Evolutionary conservation across 1,140 invertebrate species (phyloP), one percentile per base, ranked within the genome.

Genomic region (Listronotus bonariensis): DNA sequence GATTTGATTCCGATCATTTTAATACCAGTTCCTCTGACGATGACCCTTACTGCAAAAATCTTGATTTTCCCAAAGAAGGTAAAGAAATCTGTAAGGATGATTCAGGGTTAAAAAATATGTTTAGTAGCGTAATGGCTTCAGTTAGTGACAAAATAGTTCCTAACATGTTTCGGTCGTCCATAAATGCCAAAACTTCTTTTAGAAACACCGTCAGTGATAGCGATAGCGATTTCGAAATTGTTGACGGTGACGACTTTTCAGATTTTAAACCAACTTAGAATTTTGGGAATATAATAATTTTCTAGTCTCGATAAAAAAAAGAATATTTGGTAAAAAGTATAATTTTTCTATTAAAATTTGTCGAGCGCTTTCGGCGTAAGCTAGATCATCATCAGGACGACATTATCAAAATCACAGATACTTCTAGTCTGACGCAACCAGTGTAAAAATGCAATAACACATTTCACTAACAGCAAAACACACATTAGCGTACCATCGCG

Each of bases 221-320:
- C 60, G 67, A 70, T 67, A 75, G 73, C 60, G 74, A 76, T 57
- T 76, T 74, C 67, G 74, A 76, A 68, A 65, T 76, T 43, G 65
- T 76, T 32, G 55, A 73, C 65, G 42, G 61, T 6, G 69, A 74
- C 17, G 73, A 75, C 3, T 15, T 65, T 34, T 38, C 14, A 42
- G 41, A 57, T 51, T 36, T 36, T 36, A 36, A 36, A 5, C 34
- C 3, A 36, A 4, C 8, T 36, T 36, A 36, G 7, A 36, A 36
- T 36, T 36, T 36, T 36, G 8, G 8, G 11, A 36, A 26, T 26
- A 26, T n/a, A n/a, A n/a, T n/a, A n/a, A n/a, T n/a, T n/a, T n/a
- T n/a, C n/a, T n/a, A n/a, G n/a, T n/a, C n/a, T n/a, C n/a, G n/a
- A n/a, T n/a, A n/a, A n/a, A n/a, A n/a, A n/a, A n/a, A n/a, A n/a